Evolutionary conservation across 1,140 invertebrate species (phyloP).

Genomic region (Lucilia sericata): DNA sequence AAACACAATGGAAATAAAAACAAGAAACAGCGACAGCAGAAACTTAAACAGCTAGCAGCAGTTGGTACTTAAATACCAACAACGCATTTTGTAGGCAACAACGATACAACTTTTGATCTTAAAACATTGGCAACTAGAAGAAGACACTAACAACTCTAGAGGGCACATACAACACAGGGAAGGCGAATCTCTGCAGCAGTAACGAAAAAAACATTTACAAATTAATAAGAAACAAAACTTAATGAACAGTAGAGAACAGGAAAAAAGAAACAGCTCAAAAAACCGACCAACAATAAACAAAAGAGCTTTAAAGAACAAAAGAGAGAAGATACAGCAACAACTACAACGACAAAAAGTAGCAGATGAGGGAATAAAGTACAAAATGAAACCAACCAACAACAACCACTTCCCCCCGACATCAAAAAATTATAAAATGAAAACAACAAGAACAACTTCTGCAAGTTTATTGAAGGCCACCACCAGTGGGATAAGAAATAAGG

Average conservation of each 20-base stretch:
- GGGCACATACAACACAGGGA: background rate
- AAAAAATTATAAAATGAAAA: background rate
- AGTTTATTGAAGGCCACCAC: background rate
- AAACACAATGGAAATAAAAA: background rate
- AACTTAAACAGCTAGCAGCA: background rate
- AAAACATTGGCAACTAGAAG: background rate
- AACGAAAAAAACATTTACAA: background rate
- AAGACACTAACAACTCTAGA: background rate
- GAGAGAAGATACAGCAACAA: background rate
- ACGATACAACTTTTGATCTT: background rate
- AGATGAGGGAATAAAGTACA: slow-evolving; percentile 11
- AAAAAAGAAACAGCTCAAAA: background rate
- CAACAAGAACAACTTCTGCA: background rate
- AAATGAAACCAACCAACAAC: slow-evolving; percentile 26
- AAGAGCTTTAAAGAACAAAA: slow-evolving; percentile 24
- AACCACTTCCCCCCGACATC: background rate
- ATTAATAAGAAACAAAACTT: slow-evolving; percentile 22
- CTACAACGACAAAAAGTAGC: background rate
- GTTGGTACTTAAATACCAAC: background rate
- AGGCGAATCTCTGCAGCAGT: background rate
- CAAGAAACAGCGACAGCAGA: background rate
- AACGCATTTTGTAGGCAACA: background rate
- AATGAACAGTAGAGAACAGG: background rate
- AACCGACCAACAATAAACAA: background rate
- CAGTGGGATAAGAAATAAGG: too few species aligned